A percentile compares a stretch with the other conserved stretches of the same genome.
phyloP scores from a whole-genome alignment of 2,888 invertebrate species.

The Thecocarcelia acutangulata region DNA sequence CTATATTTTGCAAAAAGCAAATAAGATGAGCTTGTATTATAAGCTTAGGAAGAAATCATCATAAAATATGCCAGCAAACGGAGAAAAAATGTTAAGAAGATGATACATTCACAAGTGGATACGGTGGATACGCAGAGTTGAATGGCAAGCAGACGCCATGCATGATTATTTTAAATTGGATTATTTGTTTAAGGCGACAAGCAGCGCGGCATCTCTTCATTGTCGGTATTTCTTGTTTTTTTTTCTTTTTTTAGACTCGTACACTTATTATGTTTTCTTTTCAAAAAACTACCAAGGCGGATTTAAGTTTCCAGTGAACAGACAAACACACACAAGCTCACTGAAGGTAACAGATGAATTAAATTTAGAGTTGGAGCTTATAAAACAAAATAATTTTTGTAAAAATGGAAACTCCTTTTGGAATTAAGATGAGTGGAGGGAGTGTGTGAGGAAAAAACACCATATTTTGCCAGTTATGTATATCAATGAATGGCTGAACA shows the following conservation, averaged over 20 bases:
- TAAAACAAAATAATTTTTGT: too few species aligned
- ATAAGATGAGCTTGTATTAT: slow-evolving; percentile 51
- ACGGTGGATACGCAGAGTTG: slow-evolving; percentile 33
- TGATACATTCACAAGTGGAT: slow-evolving; percentile 1
- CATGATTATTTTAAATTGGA: slow-evolving; percentile 72
- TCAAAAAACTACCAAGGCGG: slow-evolving; percentile 36
- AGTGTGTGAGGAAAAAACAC: not conserved
- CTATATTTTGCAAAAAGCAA: slow-evolving; percentile 4
- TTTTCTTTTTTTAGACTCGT: not conserved
- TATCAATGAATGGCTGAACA: slow-evolving; percentile 45
- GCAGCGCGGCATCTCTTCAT: slow-evolving; percentile 60
- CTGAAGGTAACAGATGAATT: slow-evolving; percentile 43
- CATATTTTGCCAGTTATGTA: slow-evolving; percentile 63
- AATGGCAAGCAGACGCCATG: slow-evolving; percentile 66
- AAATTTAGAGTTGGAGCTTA: slow-evolving; percentile 35
- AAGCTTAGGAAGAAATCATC: slow-evolving; percentile 50
- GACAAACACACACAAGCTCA: not conserved
- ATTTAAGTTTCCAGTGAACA: slow-evolving; percentile 30
- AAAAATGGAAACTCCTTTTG: slow-evolving; percentile 6
- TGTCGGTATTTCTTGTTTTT: slow-evolving; percentile 32
- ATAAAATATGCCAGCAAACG: slow-evolving; percentile 18
- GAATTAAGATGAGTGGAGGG: not conserved
- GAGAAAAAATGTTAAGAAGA: not conserved
- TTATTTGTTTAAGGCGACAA: slow-evolving; percentile 70
- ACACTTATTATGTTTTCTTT: not conserved